Evolutionary conservation across 2,797 vertebrate species (phyloP).

Genomic region (Uromys caudimaculatus): DNA sequence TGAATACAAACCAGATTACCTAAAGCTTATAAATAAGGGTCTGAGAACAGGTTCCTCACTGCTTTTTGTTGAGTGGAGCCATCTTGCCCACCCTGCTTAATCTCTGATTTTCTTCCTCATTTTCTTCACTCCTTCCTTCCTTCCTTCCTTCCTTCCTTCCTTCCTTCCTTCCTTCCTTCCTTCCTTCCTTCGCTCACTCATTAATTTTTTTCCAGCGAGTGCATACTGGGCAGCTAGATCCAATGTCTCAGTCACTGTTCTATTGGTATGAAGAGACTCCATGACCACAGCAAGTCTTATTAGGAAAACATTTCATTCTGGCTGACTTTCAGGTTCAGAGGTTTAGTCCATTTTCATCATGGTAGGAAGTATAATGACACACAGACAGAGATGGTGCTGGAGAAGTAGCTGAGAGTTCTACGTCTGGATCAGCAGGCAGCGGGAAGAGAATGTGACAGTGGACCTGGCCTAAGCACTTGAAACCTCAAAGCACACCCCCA

Average conservation of each 20-base stretch:
- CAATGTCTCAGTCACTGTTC: not conserved
- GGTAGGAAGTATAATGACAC: not conserved
- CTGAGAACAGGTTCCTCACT: not conserved
- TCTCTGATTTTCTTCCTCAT: not conserved
- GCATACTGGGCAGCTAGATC: not conserved
- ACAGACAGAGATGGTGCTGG: not conserved
- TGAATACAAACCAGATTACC: constrained; percentile 23
- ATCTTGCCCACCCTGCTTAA: not conserved
- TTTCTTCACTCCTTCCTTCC: not conserved
- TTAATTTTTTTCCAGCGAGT: not conserved
- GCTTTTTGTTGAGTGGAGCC: not conserved
- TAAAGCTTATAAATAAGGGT: not conserved
- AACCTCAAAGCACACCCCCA: not conserved
- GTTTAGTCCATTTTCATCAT: not conserved
- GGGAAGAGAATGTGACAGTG: not conserved
- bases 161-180: not conserved
- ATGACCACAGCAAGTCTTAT: not conserved
- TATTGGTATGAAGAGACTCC: not conserved
- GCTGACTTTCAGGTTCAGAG: not conserved
- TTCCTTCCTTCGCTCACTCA: not conserved
- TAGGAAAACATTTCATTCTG: not conserved
- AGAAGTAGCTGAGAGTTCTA: not conserved
- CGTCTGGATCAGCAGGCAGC: not conserved
- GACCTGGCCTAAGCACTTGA: not conserved
- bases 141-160: too few species aligned